A percentile compares a stretch with the other conserved stretches of the same genome.
Conservation (phyloP, 2,888 invertebrate genomes). For the Drosophila siamana region DNA sequence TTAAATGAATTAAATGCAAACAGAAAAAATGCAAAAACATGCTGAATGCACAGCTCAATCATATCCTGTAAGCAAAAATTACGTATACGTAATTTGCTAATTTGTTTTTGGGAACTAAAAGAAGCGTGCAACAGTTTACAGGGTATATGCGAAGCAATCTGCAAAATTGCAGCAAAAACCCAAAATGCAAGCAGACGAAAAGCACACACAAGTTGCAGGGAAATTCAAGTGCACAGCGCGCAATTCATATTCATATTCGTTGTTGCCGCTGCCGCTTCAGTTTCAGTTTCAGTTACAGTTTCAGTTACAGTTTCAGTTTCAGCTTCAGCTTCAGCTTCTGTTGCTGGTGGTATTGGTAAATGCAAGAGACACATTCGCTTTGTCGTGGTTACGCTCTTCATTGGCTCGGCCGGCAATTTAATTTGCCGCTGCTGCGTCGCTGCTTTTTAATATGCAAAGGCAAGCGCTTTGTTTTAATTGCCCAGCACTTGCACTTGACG, state of each 20-base stretch:
- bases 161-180: constrained; percentile 11
- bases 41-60: neutral
- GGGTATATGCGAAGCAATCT: neutral
- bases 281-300: neutral
- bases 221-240: constrained; percentile 26
- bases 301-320: neutral
- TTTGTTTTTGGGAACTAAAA: too few species aligned
- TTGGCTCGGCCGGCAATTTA: constrained; percentile 53
- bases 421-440: constrained; percentile 43
- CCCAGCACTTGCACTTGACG: constrained; percentile 38
- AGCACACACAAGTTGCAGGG: constrained; percentile 5
- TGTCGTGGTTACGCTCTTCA: constrained; percentile 66
- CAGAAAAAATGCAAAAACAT: neutral
- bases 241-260: neutral
- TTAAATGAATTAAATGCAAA: constrained; percentile 64
- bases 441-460: constrained; percentile 46
- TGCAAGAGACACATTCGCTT: constrained; percentile 52
- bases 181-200: constrained; percentile 3
- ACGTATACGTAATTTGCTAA: neutral
- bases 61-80: neutral
- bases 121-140: neutral
- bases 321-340: neutral
- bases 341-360: constrained; percentile 19
- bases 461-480: constrained; percentile 50
- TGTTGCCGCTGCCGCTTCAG: neutral